These are phyloP conservation scores for Heteronetta atricapilla DNA, from an alignment of 2,113 vertebrate species.

Conservation along the genomic window DNA sequence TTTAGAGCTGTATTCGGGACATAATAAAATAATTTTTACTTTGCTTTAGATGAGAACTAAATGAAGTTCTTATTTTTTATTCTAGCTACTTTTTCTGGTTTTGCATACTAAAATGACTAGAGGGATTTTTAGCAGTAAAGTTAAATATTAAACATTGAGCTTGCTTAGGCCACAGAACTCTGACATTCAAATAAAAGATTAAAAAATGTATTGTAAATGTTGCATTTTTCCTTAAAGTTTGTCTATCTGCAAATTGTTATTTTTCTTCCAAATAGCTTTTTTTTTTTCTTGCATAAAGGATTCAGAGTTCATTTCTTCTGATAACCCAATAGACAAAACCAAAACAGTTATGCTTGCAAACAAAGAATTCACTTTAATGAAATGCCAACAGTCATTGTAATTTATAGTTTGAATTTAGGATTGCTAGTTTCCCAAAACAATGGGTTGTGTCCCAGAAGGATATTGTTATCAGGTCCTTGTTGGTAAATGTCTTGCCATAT, in stretches of 20 bases:
- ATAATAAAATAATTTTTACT: not conserved
- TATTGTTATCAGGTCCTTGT: not conserved
- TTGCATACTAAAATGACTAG: not conserved
- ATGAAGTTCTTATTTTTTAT: not conserved
- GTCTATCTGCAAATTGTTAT: not conserved
- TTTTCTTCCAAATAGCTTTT: not conserved
- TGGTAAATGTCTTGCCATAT: not conserved
- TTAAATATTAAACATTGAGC: not conserved
- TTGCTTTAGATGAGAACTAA: not conserved
- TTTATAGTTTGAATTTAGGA: slow-evolving; percentile 38
- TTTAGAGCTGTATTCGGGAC: not conserved
- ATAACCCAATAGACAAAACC: slow-evolving; percentile 13
- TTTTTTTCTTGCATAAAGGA: not conserved
- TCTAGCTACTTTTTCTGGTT: not conserved
- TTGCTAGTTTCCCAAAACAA: slow-evolving; percentile 53
- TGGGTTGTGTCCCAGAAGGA: not conserved
- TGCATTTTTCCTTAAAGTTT: not conserved
- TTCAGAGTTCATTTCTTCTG: not conserved
- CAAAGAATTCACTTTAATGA: slow-evolving; percentile 42
- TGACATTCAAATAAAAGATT: not conserved
- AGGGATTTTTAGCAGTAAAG: not conserved
- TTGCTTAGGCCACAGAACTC: not conserved
- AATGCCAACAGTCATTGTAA: slow-evolving; percentile 44
- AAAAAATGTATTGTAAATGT: not conserved
- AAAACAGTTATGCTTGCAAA: slow-evolving; percentile 19